Base-by-base conservation (phyloP, 37 sponge, comb jelly and placozoan genomes). In the Aplysina aerophoba region DNA sequence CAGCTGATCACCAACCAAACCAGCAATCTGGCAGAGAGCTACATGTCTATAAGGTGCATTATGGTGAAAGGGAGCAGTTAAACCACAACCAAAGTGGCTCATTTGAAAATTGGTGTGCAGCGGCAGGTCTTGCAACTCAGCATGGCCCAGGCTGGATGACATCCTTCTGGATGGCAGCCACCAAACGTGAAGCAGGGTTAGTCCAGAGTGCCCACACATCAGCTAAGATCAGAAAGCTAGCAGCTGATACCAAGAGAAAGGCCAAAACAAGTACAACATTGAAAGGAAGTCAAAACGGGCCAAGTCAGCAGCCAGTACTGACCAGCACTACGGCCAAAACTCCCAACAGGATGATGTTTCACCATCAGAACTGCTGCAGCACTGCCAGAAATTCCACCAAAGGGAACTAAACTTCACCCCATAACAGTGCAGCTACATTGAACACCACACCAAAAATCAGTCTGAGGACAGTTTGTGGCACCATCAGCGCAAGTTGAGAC, bases 361-460 rank as follows among this genome's bases (percentile, higher is more conserved):
- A 17, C 5, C 73, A 17, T 3, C 12, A 5, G 73, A 71, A 37
- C 73, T 71, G 2, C 4, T 17, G 2, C 73, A 71, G 3, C 73
- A 28, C 73, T n/a, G n/a, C n/a, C n/a, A n/a, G n/a, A n/a, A n/a
- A n/a, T 71, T 34, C 37, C 73, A 71, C 11, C 73, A 71, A 34
- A 27, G 73, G 15, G 73, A 71, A 12, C 36, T 71, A 34, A 2
- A 13, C 11, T 20, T 71, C 35, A 28, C 73, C 21, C 31, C 33
- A 71, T 6, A 71, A 28, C 33, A 34, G 37, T 5, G 33, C 73
- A 28, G 37, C 11, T 71, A 71, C 73, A 34, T 71, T 34, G 73
- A 71, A 37, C 36, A 71, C 2, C 33, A 71, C 35, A 71, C 73
- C 2, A 37, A 33, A 12, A 11, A 8, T n/a, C n/a, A n/a, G n/a